Conservation (phyloP, 2,888 invertebrate genomes). For the Sarcophaga caerulescens region DNA sequence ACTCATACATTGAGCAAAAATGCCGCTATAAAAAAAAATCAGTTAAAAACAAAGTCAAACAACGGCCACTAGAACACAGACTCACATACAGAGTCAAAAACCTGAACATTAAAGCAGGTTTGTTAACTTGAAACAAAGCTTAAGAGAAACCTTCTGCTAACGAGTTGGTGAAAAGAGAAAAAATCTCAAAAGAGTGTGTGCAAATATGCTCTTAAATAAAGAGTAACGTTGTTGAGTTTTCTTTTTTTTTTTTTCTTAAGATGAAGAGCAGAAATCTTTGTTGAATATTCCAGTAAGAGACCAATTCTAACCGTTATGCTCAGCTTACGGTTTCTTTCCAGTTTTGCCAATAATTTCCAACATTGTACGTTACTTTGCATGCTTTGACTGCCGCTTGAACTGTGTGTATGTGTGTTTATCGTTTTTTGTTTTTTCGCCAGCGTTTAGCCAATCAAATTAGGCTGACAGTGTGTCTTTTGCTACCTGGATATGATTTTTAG, state of each 20-base stretch:
- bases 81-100: conserved; percentile 6
- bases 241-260: conserved; percentile 15
- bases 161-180: not conserved
- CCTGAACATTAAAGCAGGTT: conserved; percentile 40
- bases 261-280: conserved; percentile 61
- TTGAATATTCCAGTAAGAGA: conserved; percentile 73
- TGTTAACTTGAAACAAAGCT: not conserved
- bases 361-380: conserved; percentile 34
- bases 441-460: conserved; percentile 78
- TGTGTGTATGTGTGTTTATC: conserved; percentile 8
- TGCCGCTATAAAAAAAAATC: conserved; percentile 62
- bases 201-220: conserved; percentile 16
- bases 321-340: conserved; percentile 78
- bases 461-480: conserved; percentile 56
- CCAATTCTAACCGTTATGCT: conserved; percentile 57
- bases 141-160: not conserved
- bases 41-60: conserved; percentile 46
- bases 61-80: conserved; percentile 27
- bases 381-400: conserved; percentile 19
- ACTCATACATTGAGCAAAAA: conserved; percentile 62
- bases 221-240: conserved; percentile 71
- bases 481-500: conserved; percentile 53
- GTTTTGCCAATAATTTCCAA: conserved; percentile 70
- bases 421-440: conserved; percentile 74
- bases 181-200: not conserved